phyloP scores from a whole-genome alignment of 1,140 invertebrate species.

The Oncopodura yosiiana region DNA sequence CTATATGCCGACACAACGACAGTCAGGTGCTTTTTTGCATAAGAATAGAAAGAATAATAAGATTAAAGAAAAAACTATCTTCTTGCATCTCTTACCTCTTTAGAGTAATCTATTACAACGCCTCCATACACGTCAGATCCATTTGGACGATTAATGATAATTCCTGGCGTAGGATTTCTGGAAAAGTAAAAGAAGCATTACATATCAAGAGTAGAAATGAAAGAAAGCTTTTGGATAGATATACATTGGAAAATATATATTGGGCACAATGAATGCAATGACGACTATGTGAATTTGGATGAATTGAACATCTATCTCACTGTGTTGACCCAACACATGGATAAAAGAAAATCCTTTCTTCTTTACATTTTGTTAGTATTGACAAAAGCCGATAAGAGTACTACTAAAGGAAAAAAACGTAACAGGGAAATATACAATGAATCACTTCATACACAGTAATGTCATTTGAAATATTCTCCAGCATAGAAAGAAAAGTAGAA shows the following conservation, averaged over 20 bases:
- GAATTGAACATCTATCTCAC: slow-evolving; percentile 9
- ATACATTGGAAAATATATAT: no score
- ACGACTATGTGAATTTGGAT: not conserved
- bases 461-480: no score
- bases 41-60: slow-evolving; percentile 4
- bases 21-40: no score
- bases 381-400: no score
- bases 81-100: slow-evolving; percentile 42
- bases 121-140: slow-evolving; percentile 52
- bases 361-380: not conserved
- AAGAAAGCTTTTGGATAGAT: not conserved
- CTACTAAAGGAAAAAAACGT: no score
- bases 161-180: slow-evolving; percentile 51
- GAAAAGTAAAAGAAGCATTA: slow-evolving; percentile 22
- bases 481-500: no score
- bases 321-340: not conserved
- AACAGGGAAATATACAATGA: no score
- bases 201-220: not conserved
- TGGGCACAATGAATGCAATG: not conserved
- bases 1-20: no score
- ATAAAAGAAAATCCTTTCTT: not conserved
- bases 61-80: not conserved
- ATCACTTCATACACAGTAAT: no score
- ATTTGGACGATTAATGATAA: slow-evolving; percentile 51
- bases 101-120: slow-evolving; percentile 50